Conservation (phyloP, 2,797 vertebrate genomes). For the Gobionotothen gibberifrons region DNA sequence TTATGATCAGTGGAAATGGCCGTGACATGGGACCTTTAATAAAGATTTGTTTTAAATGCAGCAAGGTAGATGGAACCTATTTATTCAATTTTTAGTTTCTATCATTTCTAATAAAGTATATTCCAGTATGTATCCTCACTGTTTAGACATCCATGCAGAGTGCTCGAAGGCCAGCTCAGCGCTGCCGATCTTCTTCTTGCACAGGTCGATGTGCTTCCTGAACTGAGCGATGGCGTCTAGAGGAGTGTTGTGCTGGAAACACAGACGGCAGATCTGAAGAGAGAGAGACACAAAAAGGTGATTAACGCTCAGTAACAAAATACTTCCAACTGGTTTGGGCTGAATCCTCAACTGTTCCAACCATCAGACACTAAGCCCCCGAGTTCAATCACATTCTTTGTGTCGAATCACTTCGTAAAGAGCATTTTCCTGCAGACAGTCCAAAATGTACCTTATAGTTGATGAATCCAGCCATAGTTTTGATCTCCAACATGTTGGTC, state of each 20-base stretch:
- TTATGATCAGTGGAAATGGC: too few species aligned
- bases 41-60: not conserved
- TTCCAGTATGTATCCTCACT: slow-evolving; percentile 82
- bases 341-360: too few species aligned
- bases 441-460: slow-evolving; percentile 92
- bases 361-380: too few species aligned
- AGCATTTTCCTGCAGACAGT: too few species aligned
- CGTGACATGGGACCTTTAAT: too few species aligned
- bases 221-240: slow-evolving; percentile 97
- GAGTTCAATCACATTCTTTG: too few species aligned
- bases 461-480: slow-evolving; percentile 98
- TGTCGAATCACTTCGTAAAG: too few species aligned
- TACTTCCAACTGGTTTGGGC: too few species aligned
- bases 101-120: not conserved
- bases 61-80: not conserved
- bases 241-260: slow-evolving; percentile 98
- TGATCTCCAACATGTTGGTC: slow-evolving; percentile 98
- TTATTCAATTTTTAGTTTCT: not conserved
- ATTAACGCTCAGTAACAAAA: not conserved
- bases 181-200: slow-evolving; percentile 98
- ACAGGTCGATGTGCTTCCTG: slow-evolving; percentile 96
- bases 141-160: slow-evolving; percentile 98
- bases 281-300: not conserved
- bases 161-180: slow-evolving; percentile 96
- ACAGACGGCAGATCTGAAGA: slow-evolving; percentile 93